phyloP scores from a whole-genome alignment of 1,140 invertebrate genomes.

The Zaprionus lachaisei region DNA sequence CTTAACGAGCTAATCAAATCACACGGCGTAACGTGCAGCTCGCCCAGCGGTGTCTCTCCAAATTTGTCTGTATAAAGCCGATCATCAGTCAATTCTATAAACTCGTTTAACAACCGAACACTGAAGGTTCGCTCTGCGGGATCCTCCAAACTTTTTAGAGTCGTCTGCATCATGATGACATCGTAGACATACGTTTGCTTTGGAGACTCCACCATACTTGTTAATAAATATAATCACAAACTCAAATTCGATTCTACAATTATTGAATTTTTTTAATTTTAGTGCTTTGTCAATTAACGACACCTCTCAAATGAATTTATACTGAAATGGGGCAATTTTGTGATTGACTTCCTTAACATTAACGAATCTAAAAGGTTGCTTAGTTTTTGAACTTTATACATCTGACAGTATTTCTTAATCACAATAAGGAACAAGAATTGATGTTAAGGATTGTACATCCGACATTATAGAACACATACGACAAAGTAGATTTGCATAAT shows the following conservation, averaged over 20 bases:
- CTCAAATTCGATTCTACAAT: neutral
- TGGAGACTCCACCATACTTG: neutral
- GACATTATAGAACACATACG: too few relatives aligned
- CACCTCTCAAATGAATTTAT: too few relatives aligned
- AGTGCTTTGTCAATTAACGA: neutral
- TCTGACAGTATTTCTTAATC: neutral
- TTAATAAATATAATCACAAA: neutral
- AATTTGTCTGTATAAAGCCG: slow-evolving; percentile 27
- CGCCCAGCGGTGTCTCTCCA: neutral
- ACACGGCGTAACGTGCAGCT: slow-evolving; percentile 52
- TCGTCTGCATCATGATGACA: neutral
- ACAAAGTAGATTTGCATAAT: too few relatives aligned
- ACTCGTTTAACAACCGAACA: neutral
- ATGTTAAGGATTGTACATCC: too few relatives aligned
- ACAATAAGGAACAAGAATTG: neutral
- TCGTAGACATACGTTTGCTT: slow-evolving; percentile 16
- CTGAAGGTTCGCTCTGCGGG: neutral
- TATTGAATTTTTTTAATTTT: neutral
- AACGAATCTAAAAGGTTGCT: neutral
- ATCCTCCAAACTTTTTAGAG: neutral
- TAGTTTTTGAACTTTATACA: neutral
- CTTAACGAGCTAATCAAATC: slow-evolving; percentile 48
- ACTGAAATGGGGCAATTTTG: too few relatives aligned
- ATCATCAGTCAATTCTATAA: slow-evolving; percentile 1
- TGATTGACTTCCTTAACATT: too few relatives aligned